Conservation (phyloP, 1,140 invertebrate species). For the Bacillus rossius region DNA sequence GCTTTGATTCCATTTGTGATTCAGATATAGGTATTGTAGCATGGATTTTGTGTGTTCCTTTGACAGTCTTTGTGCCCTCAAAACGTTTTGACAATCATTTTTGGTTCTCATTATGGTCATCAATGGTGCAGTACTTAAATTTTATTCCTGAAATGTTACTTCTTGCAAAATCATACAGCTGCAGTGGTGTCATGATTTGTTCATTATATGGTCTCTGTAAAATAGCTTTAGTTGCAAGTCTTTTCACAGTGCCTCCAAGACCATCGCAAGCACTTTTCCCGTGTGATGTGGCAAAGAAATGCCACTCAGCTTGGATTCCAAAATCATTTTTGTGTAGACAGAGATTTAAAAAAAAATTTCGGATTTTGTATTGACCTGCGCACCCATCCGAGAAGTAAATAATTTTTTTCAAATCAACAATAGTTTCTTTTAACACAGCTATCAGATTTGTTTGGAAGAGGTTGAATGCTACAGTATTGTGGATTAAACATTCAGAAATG, state of each 20-base stretch:
- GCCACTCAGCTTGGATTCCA: conserved; percentile 32
- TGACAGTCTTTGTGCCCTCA: too few relatives aligned
- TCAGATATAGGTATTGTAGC: neutral
- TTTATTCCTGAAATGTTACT: neutral
- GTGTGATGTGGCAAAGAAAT: conserved; percentile 34
- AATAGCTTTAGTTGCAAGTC: conserved; percentile 22
- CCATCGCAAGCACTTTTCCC: conserved; percentile 41
- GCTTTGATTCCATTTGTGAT: neutral
- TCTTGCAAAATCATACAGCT: conserved; percentile 13
- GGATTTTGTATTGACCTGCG: conserved; percentile 32
- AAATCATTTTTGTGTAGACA: conserved; percentile 32
- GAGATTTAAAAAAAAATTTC: conserved; percentile 31
- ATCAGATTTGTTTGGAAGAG: conserved; percentile 12
- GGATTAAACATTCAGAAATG: conserved; percentile 16
- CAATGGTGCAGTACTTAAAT: conserved; percentile 2
- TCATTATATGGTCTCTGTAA: conserved; percentile 15
- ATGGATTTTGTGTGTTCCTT: neutral
- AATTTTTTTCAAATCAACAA: conserved; percentile 1
- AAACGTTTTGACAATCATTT: too few relatives aligned
- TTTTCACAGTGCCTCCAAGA: conserved; percentile 28
- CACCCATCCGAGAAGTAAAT: conserved; percentile 23
- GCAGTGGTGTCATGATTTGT: conserved; percentile 15
- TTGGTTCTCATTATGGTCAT: neutral
- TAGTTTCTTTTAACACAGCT: neutral
- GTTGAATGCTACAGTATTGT: conserved; percentile 15